A percentile compares a stretch with the other conserved stretches of the same genome.
phyloP scores from a whole-genome alignment of 1,140 invertebrate species.

The Ylistrum balloti region DNA sequence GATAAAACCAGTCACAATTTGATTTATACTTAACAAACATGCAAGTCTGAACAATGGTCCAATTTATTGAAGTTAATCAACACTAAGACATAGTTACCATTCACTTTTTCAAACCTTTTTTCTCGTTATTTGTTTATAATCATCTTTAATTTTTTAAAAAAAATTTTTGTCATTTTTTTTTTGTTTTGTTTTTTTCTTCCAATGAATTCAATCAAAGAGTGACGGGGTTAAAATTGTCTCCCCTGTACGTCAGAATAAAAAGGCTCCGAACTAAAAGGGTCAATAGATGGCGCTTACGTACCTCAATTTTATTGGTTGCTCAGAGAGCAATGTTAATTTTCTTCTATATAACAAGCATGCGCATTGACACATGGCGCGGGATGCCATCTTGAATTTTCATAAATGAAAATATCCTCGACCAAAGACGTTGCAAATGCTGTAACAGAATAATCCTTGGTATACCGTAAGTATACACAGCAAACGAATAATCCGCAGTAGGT shows the following conservation, averaged over 20 bases:
- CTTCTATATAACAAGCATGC: not conserved
- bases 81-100: too few species aligned
- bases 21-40: too few species aligned
- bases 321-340: conserved; percentile 35
- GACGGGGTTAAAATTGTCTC: not conserved
- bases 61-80: too few species aligned
- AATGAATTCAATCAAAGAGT: too few species aligned
- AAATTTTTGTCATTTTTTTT: too few species aligned
- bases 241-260: not conserved
- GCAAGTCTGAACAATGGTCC: too few species aligned
- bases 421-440: not conserved
- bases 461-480: not conserved
- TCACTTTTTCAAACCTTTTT: too few species aligned
- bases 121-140: too few species aligned
- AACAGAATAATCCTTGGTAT: conserved; percentile 9
- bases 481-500: not conserved
- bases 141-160: too few species aligned
- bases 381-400: conserved; percentile 29
- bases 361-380: conserved; percentile 36
- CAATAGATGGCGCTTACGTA: conserved; percentile 29
- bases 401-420: conserved; percentile 2
- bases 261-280: not conserved
- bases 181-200: too few species aligned
- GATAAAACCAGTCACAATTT: too few species aligned
- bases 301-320: not conserved